Conservation (phyloP, 2,113 vertebrate genomes). For the Psephotus haematonotus region DNA sequence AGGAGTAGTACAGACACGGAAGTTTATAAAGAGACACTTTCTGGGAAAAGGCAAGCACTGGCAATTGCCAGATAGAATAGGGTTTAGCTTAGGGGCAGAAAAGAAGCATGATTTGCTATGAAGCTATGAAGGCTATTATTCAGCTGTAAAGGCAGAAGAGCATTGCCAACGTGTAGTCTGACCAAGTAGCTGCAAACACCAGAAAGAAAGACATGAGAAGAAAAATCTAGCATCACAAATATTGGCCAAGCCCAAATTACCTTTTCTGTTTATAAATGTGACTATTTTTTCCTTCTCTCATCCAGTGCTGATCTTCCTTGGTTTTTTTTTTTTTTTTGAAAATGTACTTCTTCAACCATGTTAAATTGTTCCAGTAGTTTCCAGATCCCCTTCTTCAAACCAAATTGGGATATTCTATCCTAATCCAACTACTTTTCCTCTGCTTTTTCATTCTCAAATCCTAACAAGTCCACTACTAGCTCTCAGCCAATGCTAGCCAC, state of each 20-base stretch:
- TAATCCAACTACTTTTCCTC: background rate
- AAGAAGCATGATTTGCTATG: background rate
- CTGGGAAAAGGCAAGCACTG: background rate
- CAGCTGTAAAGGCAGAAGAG: background rate
- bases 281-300: background rate
- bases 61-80: background rate
- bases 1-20: background rate
- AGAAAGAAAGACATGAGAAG: background rate
- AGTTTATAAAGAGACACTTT: background rate
- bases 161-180: background rate
- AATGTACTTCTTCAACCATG: background rate
- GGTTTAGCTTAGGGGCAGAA: background rate
- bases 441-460: background rate
- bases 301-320: background rate
- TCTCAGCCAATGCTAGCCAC: background rate
- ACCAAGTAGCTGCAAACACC: background rate
- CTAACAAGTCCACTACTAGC: background rate
- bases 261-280: background rate
- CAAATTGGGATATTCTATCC: background rate
- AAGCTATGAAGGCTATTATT: background rate
- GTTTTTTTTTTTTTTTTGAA: background rate
- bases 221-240: background rate
- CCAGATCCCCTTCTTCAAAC: background rate
- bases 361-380: background rate
- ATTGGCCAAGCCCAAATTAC: background rate